Conservation (phyloP, 2,113 vertebrate genomes). For the Aegithalos caudatus region DNA sequence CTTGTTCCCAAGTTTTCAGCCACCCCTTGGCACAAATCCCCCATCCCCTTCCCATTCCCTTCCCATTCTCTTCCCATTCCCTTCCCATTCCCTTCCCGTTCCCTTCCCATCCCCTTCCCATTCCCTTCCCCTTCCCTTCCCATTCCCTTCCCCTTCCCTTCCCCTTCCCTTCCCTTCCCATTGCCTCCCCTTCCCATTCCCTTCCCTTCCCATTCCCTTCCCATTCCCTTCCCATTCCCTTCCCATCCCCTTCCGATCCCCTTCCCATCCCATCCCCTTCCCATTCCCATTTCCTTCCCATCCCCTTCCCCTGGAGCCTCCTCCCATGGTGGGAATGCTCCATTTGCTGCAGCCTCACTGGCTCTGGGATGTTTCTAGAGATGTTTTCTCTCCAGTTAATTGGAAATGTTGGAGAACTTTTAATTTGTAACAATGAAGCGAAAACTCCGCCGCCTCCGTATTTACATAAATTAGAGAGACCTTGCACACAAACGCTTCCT, state of each 20-base stretch:
- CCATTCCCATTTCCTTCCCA: neutral
- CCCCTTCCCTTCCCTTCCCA: neutral
- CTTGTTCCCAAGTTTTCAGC: neutral
- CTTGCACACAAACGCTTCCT: conserved; percentile 41
- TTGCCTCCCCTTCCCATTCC: neutral
- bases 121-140: no score
- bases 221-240: neutral
- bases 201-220: neutral
- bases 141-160: neutral
- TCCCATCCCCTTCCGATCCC: no score
- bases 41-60: neutral
- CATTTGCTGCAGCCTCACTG: neutral
- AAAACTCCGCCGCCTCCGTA: neutral
- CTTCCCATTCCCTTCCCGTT: no score
- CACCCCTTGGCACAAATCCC: neutral
- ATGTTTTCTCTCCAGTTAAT: conserved; percentile 21
- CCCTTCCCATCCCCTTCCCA: neutral
- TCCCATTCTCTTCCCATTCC: neutral
- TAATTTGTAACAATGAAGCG: conserved; percentile 39
- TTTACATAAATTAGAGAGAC: conserved; percentile 51
- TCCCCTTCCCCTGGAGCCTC: neutral
- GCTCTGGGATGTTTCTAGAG: neutral
- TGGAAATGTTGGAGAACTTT: conserved; percentile 50
- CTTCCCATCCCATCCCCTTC: neutral
- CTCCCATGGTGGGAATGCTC: fast-evolving